These are phyloP conservation scores for Nothoprocta perdicaria DNA, from an alignment of 2,113 vertebrate genomes.

Conservation along the genomic window DNA sequence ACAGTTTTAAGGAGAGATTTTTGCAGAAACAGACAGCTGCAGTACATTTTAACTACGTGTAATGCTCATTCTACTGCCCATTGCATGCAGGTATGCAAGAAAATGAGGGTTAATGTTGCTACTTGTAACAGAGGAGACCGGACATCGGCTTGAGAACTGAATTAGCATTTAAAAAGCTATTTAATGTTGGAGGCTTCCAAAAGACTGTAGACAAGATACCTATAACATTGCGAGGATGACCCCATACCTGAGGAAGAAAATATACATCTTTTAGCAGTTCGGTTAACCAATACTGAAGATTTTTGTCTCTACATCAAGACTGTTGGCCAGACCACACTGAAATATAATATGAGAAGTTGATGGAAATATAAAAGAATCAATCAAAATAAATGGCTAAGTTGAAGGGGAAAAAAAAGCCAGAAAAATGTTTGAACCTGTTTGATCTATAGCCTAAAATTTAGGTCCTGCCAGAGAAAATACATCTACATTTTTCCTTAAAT, in stretches of 20 bases:
- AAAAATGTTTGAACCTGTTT: slow-evolving; percentile 44
- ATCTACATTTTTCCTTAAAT: not conserved
- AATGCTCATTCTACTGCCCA: not conserved
- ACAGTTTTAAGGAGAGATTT: not conserved
- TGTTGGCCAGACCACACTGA: slow-evolving; percentile 52
- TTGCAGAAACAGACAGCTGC: not conserved
- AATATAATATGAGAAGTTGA: slow-evolving; percentile 16
- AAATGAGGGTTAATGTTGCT: not conserved
- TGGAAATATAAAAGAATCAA: slow-evolving; percentile 24
- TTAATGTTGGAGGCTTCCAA: not conserved
- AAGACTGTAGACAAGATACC: not conserved
- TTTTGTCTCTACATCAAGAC: slow-evolving; percentile 42
- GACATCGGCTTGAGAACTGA: not conserved
- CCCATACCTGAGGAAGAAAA: not conserved
- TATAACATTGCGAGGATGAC: not conserved
- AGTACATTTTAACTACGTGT: not conserved
- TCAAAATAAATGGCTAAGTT: not conserved
- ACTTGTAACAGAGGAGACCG: not conserved
- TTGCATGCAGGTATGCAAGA: not conserved
- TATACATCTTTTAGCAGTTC: not conserved
- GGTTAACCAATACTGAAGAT: slow-evolving; percentile 36
- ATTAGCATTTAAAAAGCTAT: not conserved
- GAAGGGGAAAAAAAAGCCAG: not conserved
- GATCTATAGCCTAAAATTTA: slow-evolving; percentile 19
- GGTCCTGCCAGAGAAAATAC: slow-evolving; percentile 55